A percentile compares a stretch with the other conserved stretches of the same genome.
phyloP scores from a whole-genome alignment of 1,140 invertebrate genomes.

The Melanaphis sacchari region DNA sequence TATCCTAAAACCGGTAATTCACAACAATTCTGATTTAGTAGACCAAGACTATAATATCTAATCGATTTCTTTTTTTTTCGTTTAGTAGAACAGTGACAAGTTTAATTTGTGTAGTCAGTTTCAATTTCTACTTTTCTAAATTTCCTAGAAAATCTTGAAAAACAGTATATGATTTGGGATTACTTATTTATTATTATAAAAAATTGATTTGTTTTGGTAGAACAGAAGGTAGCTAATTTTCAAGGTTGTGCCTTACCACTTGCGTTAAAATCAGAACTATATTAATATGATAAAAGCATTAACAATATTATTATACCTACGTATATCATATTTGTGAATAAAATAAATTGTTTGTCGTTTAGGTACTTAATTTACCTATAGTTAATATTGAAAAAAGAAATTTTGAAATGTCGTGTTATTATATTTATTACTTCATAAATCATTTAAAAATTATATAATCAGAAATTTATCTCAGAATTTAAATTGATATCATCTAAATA shows the following conservation, averaged over 20 bases:
- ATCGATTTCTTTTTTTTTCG: not conserved
- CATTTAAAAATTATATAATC: no score
- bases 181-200: not conserved
- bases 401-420: no score
- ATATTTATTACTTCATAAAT: no score
- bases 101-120: conserved; percentile 9
- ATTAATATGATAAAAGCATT: no score
- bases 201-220: not conserved
- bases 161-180: not conserved
- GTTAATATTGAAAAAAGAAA: no score
- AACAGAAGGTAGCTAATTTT: not conserved
- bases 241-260: not conserved
- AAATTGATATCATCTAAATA: not conserved
- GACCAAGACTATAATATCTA: not conserved
- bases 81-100: not conserved
- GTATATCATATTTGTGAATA: no score
- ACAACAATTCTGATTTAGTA: not conserved
- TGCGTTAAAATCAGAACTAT: not conserved
- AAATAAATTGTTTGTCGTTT: no score
- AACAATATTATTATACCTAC: no score
- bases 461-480: not conserved
- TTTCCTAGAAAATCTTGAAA: not conserved
- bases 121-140: not conserved
- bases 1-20: conserved; percentile 13
- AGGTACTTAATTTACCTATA: no score